Evolutionary conservation across 2,888 invertebrate species (phyloP), one percentile per base, ranked within the genome.

Genomic region (Corbicula japonica): DNA sequence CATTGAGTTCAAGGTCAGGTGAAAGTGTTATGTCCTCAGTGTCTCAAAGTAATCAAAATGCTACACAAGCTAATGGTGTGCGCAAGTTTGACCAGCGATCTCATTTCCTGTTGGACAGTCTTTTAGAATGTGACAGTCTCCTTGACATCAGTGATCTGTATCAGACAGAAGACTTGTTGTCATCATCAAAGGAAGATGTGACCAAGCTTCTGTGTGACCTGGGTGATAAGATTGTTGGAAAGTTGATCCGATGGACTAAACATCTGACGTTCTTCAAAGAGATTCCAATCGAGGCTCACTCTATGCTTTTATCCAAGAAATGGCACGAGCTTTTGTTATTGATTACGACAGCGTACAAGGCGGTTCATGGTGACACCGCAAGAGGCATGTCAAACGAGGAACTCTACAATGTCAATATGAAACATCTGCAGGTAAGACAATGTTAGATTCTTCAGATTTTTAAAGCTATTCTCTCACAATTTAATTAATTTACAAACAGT

Each of bases 191-290:
- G 46, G 76, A 97, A 97, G 94, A 96, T 97, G 91, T 97, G 96
- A 86, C 88, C 97, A 80, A 88, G 61, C 84, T 86, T 94, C 95
- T 98, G 89, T 98, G 98, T 95, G 97, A 97, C 94, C 97, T 99
- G 92, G 98, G 99, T 66, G 99, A 99, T 95, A 98, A 98, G 87
- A 99, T 99, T 92, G 99, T 99, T 75, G 98, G 97, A 95, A 98
- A 98, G 95, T 96, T 99, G 95, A 99, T 99, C 87, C 98, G 98
- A 94, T 99, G 99, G 99, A 99, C 99, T 91, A 98, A 98, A 94
- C 96, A 98, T 94, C 95, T 99, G 94, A 99, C 99, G 75, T 99
- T 99, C 94, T 99, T 98, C 94, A 95, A 97, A 94, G 98, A 99
- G 94, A 96, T 99, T 88, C 98, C 99, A 66, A 97, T 98, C 91